Base-by-base conservation (phyloP, 2,797 vertebrate genomes). In the Pantherophis vulpinus region DNA sequence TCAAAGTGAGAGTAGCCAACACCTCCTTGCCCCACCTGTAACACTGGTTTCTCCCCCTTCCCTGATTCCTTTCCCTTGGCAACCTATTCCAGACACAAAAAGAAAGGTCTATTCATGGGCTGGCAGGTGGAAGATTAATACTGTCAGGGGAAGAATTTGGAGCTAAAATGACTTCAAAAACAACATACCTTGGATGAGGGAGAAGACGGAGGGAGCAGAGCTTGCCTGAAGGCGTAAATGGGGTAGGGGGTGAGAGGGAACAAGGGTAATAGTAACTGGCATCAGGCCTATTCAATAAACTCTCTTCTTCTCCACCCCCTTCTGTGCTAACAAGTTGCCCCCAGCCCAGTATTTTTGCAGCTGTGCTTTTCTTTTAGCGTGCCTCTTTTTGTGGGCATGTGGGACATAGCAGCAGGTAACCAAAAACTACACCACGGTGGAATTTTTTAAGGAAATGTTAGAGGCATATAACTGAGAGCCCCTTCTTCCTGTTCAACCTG, bases 111-210 rank as follows among this genome's bases (percentile, higher is more conserved):
- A 93, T 97, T 97, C 96, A 95, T 86, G 88, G 94, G 91, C 94
- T 95, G 93, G 96, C 95, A 96, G 95, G 96, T 95, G 94, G 95
- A 96, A 96, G 95, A 95, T 95, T 96, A 96, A 94, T 96, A 91
- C 95, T 92, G 94, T 96, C 93, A 94, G 94, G 95, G 89, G 94
- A 96, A 95, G 94, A 96, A 96, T 96, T 96, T 96, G 94, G 95
- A 96, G 93, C 96, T 96, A 94, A 96, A 96, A 94, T 94, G 83
- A 96, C 94, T 97, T 96, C 95, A 96, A 97, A 97, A 95, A 94
- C 93, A 96, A 96, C 95, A 96, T 93, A 92, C 86, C 0, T 0
- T 94, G 93, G 93, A 92, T 87, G 88, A 58, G 55, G 86, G 92
- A 93, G 87, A 92, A 93, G 94, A 95, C 87, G 86, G 90, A 94